phyloP scores from a whole-genome alignment of 2,888 invertebrate genomes.

The Kryphioiulus occultus region DNA sequence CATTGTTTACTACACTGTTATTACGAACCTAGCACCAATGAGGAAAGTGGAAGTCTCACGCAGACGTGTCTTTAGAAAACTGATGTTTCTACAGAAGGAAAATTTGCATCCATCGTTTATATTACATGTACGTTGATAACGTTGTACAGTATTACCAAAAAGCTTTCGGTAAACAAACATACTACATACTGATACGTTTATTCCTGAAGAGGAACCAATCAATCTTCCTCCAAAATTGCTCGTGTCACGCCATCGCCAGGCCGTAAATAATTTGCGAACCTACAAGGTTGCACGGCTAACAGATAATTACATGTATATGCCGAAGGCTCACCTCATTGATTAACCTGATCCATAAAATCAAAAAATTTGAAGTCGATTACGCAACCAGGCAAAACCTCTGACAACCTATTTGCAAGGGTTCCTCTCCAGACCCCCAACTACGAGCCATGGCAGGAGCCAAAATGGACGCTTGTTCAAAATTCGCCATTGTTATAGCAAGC shows the following conservation, averaged over 20 bases:
- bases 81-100: background rate
- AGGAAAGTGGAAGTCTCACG: background rate
- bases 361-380: constrained; percentile 3
- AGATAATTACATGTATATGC: background rate
- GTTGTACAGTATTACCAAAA: too few relatives aligned
- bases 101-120: too few relatives aligned
- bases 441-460: background rate
- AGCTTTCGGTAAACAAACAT: background rate
- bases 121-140: too few relatives aligned
- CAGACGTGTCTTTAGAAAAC: background rate
- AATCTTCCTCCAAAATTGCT: background rate
- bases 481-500: background rate
- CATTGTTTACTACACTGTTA: background rate
- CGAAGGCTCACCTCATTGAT: background rate
- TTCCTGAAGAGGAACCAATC: background rate
- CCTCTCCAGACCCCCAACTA: background rate
- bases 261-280: background rate
- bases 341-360: constrained; percentile 15
- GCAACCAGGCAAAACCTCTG: background rate
- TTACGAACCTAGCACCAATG: background rate
- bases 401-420: background rate
- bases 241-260: background rate
- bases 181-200: background rate
- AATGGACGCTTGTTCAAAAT: background rate
- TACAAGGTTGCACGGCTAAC: background rate